Conservation (phyloP, 30 jellyfish, hydroid and myxozoan species). For the Aurelia sp. region DNA sequence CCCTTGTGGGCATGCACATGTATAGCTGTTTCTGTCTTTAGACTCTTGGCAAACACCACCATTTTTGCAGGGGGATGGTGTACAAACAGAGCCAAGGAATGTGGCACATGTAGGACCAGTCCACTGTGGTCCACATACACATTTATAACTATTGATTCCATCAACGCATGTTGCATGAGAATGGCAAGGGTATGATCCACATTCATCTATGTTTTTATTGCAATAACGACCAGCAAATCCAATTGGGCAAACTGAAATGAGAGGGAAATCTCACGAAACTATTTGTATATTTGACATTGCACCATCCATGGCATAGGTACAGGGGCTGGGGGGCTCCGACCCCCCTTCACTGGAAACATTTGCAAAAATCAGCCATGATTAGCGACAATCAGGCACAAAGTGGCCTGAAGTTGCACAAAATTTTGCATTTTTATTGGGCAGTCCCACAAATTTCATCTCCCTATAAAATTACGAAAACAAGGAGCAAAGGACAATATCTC, state of each 20-base stretch:
- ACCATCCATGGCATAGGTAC: no score
- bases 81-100: slow-evolving; percentile 79
- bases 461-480: no score
- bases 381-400: no score
- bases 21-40: slow-evolving; percentile 55
- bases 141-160: slow-evolving; percentile 59
- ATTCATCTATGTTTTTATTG: slow-evolving; percentile 54
- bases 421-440: no score
- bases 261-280: not conserved
- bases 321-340: no score
- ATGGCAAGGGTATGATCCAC: slow-evolving; percentile 85
- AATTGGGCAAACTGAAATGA: slow-evolving; percentile 63
- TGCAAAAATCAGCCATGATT: no score
- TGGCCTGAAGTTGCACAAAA: no score
- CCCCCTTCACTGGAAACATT: no score
- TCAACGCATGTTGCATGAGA: slow-evolving; percentile 72
- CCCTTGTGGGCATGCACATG: slow-evolving; percentile 71
- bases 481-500: no score
- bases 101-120: slow-evolving; percentile 72
- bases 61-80: slow-evolving; percentile 64
- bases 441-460: no score
- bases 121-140: slow-evolving; percentile 87
- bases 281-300: no score
- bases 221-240: slow-evolving; percentile 80
- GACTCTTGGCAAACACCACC: slow-evolving; percentile 73